Conservation (phyloP, 2,888 invertebrate genomes). For the Drosophila formosana region DNA sequence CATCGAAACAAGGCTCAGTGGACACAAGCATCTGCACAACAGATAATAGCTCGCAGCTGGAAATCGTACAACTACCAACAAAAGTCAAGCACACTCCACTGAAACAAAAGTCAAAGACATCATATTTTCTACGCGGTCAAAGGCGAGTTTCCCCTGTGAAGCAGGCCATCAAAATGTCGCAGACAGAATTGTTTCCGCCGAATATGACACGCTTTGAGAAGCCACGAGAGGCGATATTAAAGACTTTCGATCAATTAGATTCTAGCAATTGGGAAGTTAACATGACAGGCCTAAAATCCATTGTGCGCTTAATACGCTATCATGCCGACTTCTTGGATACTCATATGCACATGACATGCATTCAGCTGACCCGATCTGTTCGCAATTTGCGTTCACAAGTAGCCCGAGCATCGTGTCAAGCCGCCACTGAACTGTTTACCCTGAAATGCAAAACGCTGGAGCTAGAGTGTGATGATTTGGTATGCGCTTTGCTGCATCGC, state of each 20-base stretch:
- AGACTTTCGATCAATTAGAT: conserved; percentile 89
- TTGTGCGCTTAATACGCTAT: conserved; percentile 89
- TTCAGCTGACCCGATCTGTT: conserved; percentile 91
- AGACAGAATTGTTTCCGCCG: conserved; percentile 80
- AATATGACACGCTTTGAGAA: conserved; percentile 87
- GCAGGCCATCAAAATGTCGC: conserved; percentile 80
- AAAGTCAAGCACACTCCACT: conserved; percentile 72
- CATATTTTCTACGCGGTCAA: conserved; percentile 80
- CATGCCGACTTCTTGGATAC: conserved; percentile 88
- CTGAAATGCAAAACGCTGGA: conserved; percentile 87
- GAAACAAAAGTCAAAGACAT: conserved; percentile 83
- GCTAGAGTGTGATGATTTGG: conserved; percentile 94
- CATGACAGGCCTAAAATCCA: conserved; percentile 89
- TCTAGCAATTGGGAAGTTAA: conserved; percentile 92
- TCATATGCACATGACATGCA: conserved; percentile 89
- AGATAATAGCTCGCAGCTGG: conserved; percentile 77
- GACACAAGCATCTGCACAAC: conserved; percentile 73
- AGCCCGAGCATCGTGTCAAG: conserved; percentile 93
- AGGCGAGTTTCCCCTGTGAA: conserved; percentile 83
- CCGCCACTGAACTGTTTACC: conserved; percentile 92
- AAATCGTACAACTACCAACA: conserved; percentile 18
- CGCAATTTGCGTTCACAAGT: conserved; percentile 97
- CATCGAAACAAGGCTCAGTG: conserved; percentile 60
- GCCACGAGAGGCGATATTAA: conserved; percentile 88
- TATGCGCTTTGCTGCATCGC: conserved; percentile 92